Conservation (phyloP, 2,888 invertebrate species). For the Plebejus melissa region DNA sequence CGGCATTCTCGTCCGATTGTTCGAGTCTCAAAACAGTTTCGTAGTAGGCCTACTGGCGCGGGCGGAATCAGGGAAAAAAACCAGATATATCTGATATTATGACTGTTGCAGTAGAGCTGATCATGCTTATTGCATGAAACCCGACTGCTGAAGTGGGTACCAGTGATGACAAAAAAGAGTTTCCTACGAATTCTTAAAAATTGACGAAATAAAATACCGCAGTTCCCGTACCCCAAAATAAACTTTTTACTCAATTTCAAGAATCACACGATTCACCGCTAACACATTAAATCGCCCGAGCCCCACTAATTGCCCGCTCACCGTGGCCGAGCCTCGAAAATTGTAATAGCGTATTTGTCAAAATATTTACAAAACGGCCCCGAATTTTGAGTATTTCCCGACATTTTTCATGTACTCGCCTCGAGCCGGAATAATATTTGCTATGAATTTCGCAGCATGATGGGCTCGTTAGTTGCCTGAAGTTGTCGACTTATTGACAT, state of each 20-base stretch:
- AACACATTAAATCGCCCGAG: not conserved
- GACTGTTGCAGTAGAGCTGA: too few species aligned
- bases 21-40: too few species aligned
- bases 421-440: slow-evolving; percentile 58
- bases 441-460: slow-evolving; percentile 49
- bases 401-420: slow-evolving; percentile 35
- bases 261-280: not conserved
- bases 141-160: too few species aligned
- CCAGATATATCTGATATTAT: too few species aligned
- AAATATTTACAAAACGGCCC: slow-evolving; percentile 28
- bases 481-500: slow-evolving; percentile 61
- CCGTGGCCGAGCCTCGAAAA: not conserved
- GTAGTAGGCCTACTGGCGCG: too few species aligned
- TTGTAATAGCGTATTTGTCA: slow-evolving; percentile 18
- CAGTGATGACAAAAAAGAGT: too few species aligned
- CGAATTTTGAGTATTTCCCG: slow-evolving; percentile 29
- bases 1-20: too few species aligned
- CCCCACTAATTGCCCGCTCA: not conserved
- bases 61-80: too few species aligned
- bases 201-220: not conserved
- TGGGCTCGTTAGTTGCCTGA: slow-evolving; percentile 59
- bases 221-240: not conserved
- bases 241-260: not conserved
- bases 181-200: too few species aligned
- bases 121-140: too few species aligned